A percentile compares a stretch with the other conserved stretches of the same genome.
phyloP scores from a whole-genome alignment of 2,888 invertebrate species.

The Acanthosoma haemorrhoidale region DNA sequence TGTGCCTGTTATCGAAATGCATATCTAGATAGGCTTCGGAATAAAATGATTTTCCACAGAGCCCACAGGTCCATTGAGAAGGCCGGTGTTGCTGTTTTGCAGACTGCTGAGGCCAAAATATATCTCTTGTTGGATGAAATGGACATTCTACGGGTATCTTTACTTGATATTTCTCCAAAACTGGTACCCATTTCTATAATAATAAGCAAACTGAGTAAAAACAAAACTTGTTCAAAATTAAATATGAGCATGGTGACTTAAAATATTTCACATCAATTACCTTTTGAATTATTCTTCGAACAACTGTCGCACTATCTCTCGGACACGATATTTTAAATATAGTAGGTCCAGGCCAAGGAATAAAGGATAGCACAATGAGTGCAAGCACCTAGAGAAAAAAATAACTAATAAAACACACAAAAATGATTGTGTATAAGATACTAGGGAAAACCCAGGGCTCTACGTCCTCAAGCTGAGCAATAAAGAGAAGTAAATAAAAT shows the following conservation, averaged over 20 bases:
- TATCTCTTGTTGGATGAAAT: slow-evolving; percentile 79
- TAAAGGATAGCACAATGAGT: slow-evolving; percentile 72
- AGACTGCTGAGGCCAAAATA: slow-evolving; percentile 79
- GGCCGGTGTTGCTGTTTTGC: slow-evolving; percentile 79
- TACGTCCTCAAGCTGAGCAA: no score
- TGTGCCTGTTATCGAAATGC: slow-evolving; percentile 85
- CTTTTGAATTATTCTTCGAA: slow-evolving; percentile 78
- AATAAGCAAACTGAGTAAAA: background rate
- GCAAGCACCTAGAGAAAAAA: slow-evolving; percentile 61
- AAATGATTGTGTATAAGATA: no score
- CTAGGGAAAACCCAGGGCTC: no score
- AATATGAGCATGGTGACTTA: background rate
- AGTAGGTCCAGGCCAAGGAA: slow-evolving; percentile 83
- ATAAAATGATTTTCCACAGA: slow-evolving; percentile 87
- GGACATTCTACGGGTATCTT: slow-evolving; percentile 83
- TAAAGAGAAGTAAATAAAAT: no score
- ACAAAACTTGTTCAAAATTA: background rate
- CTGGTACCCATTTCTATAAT: slow-evolving; percentile 75
- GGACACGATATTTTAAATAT: slow-evolving; percentile 82
- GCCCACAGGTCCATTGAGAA: slow-evolving; percentile 84
- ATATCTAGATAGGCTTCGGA: slow-evolving; percentile 79
- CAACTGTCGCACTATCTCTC: slow-evolving; percentile 81
- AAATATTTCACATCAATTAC: slow-evolving; percentile 44
- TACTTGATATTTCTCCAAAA: slow-evolving; percentile 81
- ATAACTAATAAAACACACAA: no score